Evolutionary conservation across 2,888 invertebrate species (phyloP), one percentile per base, ranked within the genome.

Genomic region (Oscheius sp.): DNA sequence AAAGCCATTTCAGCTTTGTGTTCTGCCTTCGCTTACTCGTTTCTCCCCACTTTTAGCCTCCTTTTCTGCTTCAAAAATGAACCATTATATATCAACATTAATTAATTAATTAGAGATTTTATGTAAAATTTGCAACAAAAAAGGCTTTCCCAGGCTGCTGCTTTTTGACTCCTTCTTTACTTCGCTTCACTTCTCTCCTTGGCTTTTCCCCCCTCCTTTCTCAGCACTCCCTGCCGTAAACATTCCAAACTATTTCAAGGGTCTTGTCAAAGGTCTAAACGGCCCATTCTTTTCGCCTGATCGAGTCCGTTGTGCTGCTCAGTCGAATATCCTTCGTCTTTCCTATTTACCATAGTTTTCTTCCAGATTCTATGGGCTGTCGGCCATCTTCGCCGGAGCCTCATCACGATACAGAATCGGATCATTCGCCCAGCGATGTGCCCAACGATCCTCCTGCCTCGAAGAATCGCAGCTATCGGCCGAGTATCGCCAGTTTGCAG

Each of bases 401-500:
- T 6, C 61, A 45, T 61, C 45, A 27, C 8, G 61, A 61, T 12
- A 45, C 61, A 17, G 61, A 61, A 45, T 61, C 61, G 1, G 61
- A 61, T 42, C 42, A 31, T 10, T 27, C 31, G 10, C 39, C 42
- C 8, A 27, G 23, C n/a, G 48, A 46, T 6, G 20, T 31, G 10
- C 29, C 64, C 3, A 20, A 27, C n/a, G 75, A 75, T 29, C 73
- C 68, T 37, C 66, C 73, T 2, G 57, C 71, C n/a, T 69, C 64
- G 0, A 73, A 76, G 20, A 58, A 45, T 1, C 68, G 71, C 17
- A 27, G 12, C 17, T 77, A 72, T 37, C 73, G 77, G 12, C 73
- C 77, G 1, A 75, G 74, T 3, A 77, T 77, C 29, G 71, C 71
- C 45, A 75, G 74, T 69, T 69, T 77, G 1, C 77, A 77, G 50